A percentile compares a stretch with the other conserved stretches of the same genome.
Evolutionary conservation across 2,113 vertebrate genomes (phyloP).

Genomic region (Ammodytes marinus): DNA sequence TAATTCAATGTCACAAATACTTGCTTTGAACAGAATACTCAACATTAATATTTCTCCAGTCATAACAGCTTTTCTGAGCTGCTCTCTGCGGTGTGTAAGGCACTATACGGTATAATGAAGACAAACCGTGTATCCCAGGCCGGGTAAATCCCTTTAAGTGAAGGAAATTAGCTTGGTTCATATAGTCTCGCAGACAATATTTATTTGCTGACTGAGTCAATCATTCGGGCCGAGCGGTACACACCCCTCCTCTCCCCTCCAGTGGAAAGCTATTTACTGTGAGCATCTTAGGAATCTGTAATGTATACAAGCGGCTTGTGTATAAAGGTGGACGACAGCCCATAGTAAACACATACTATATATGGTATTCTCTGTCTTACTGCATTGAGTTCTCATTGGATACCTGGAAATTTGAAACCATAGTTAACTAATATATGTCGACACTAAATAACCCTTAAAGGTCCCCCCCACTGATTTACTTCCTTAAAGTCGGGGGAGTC

Average conservation of each 20-base stretch:
- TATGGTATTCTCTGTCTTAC: constrained; percentile 26
- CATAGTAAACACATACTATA: constrained; percentile 60
- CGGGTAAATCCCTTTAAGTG: constrained; percentile 47
- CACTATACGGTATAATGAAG: constrained; percentile 29
- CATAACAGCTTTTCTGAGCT: not conserved
- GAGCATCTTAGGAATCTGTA: constrained; percentile 69
- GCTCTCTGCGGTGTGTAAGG: constrained; percentile 10
- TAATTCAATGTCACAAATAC: constrained; percentile 41
- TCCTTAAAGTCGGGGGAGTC: not conserved
- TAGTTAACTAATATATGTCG: not conserved
- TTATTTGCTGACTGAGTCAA: constrained; percentile 39
- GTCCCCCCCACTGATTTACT: not conserved
- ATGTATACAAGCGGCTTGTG: constrained; percentile 61
- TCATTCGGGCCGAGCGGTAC: constrained; percentile 6
- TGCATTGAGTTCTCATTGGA: not conserved
- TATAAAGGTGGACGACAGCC: constrained; percentile 41
- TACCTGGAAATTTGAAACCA: constrained; percentile 10
- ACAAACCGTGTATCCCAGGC: constrained; percentile 45
- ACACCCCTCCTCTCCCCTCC: not conserved
- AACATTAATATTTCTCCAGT: constrained; percentile 3
- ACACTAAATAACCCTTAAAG: not conserved
- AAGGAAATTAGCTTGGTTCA: constrained; percentile 53
- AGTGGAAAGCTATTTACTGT: constrained; percentile 50
- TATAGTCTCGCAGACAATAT: constrained; percentile 37
- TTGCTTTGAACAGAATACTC: constrained; percentile 32